phyloP scores from a whole-genome alignment of 2,888 invertebrate species.

The Lithosia quadra region DNA sequence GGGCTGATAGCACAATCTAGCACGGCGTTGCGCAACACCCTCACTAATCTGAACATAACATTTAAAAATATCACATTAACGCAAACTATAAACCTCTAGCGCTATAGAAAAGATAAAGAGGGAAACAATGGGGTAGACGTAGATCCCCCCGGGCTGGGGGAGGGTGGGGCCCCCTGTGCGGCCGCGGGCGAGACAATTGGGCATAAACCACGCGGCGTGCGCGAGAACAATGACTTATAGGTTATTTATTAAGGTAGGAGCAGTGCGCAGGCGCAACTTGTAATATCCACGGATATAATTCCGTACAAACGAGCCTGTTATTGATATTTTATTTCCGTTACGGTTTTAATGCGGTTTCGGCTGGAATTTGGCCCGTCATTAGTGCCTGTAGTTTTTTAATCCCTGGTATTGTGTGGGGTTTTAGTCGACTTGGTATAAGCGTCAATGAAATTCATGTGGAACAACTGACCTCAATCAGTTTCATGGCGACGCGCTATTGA shows the following conservation, averaged over 20 bases:
- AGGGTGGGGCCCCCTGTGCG: constrained; percentile 29
- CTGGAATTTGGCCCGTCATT: constrained; percentile 29
- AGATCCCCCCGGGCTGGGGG: constrained; percentile 1
- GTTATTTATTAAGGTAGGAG: constrained; percentile 62
- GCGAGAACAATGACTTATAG: constrained; percentile 72
- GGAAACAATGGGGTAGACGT: constrained; percentile 44
- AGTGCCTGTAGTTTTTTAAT: constrained; percentile 19
- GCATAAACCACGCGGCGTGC: constrained; percentile 76
- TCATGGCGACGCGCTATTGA: not conserved
- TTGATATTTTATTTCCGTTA: constrained; percentile 73
- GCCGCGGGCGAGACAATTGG: constrained; percentile 67
- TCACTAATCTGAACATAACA: constrained; percentile 59
- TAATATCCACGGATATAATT: constrained; percentile 64
- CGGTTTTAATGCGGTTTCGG: constrained; percentile 32
- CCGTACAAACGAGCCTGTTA: constrained; percentile 78
- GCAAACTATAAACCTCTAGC: constrained; percentile 63
- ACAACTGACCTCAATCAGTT: constrained; percentile 2
- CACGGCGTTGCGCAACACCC: constrained; percentile 31
- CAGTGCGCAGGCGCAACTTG: constrained; percentile 42
- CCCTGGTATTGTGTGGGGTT: constrained; percentile 9
- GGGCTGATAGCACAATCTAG: constrained; percentile 38
- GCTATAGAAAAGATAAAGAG: constrained; percentile 65
- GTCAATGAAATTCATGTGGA: constrained; percentile 2
- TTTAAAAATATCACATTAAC: constrained; percentile 66
- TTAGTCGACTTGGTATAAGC: not conserved